Evolutionary conservation across 2,113 vertebrate species (phyloP).

Genomic region (Chaenogobius annularis): DNA sequence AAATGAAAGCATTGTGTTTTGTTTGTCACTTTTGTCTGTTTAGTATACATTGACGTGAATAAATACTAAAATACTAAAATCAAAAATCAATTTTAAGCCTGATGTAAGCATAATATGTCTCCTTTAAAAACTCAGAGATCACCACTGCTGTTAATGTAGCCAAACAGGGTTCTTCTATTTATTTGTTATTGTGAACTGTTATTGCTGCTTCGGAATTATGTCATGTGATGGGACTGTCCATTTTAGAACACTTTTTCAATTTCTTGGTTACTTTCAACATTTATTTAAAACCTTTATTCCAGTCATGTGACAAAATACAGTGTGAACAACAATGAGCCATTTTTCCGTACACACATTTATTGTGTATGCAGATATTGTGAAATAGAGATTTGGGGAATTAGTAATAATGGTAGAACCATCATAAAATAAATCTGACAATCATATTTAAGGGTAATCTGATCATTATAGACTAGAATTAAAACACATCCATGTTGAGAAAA

Average conservation of each 20-base stretch:
- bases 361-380: background rate
- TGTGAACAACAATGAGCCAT: background rate
- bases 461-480: background rate
- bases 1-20: background rate
- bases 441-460: background rate
- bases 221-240: constrained; percentile 65
- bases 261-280: constrained; percentile 37
- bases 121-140: constrained; percentile 52
- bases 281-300: background rate
- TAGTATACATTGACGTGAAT: no score
- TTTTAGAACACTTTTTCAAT: constrained; percentile 52
- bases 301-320: background rate
- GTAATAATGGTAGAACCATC: background rate
- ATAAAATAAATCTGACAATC: background rate
- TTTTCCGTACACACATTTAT: background rate
- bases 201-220: constrained; percentile 59
- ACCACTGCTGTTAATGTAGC: constrained; percentile 49
- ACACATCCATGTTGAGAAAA: background rate
- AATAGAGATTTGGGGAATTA: background rate
- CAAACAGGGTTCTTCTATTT: constrained; percentile 53
- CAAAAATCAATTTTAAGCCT: background rate
- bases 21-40: background rate
- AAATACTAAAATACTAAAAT: background rate
- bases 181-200: constrained; percentile 52
- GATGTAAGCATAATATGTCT: background rate